Evolutionary conservation across 2,113 vertebrate genomes (phyloP).

Genomic region (Athene cunicularia): DNA sequence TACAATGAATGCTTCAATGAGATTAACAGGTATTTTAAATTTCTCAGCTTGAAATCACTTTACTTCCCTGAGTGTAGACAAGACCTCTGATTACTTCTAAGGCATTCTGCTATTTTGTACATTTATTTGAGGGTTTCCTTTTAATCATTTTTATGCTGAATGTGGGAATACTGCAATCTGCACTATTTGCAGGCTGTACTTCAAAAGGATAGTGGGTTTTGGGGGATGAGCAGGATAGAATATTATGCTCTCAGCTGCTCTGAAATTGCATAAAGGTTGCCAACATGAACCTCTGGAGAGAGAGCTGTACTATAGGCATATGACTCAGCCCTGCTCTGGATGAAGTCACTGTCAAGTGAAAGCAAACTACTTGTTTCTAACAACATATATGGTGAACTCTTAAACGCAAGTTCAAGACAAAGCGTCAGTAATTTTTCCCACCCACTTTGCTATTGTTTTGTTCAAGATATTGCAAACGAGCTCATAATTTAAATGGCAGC

Average conservation of each 20-base stretch:
- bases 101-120: neutral
- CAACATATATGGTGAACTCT: conserved; percentile 39
- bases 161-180: neutral
- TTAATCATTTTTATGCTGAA: neutral
- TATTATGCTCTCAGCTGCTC: neutral
- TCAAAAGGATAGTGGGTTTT: neutral
- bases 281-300: neutral
- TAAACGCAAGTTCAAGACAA: neutral
- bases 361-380: conserved; percentile 31
- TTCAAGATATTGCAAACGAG: neutral
- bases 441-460: neutral
- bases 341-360: conserved; percentile 64
- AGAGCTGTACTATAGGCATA: neutral
- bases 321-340: conserved; percentile 67
- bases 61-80: neutral
- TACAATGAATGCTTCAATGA: neutral
- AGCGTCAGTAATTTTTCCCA: neutral
- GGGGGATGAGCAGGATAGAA: neutral
- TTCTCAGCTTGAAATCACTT: neutral
- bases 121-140: neutral
- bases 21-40: neutral
- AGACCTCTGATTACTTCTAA: neutral
- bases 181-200: neutral
- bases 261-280: neutral
- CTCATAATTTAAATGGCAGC: neutral